These are phyloP conservation scores for Drosophila sechellia DNA, from an alignment of 1,140 invertebrate species.

Conservation along the genomic window DNA sequence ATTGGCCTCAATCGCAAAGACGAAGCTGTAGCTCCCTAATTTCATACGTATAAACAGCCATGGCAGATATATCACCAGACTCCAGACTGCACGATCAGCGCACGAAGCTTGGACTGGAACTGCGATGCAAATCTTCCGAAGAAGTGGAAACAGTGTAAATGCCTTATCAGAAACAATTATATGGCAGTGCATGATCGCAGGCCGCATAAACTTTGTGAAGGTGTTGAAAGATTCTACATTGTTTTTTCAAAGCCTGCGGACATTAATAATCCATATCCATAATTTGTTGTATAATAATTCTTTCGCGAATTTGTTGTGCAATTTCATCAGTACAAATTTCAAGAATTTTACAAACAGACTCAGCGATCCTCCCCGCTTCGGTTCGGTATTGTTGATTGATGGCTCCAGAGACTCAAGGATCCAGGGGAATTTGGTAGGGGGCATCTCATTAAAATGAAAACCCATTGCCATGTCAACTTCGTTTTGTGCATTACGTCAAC, in stretches of 20 bases:
- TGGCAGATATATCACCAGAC: constrained; percentile 74
- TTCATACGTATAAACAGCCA: constrained; percentile 74
- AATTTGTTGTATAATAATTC: constrained; percentile 47
- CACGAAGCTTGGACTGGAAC: constrained; percentile 28
- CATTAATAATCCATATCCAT: too few species aligned
- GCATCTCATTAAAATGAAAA: constrained; percentile 58
- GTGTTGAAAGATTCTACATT: constrained; percentile 68
- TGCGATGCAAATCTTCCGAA: constrained; percentile 9
- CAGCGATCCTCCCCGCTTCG: constrained; percentile 36
- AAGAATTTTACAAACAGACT: constrained; percentile 39
- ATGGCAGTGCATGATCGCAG: constrained; percentile 18
- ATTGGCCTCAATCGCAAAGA: constrained; percentile 24
- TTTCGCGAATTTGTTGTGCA: constrained; percentile 75
- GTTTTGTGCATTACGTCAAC: constrained; percentile 71
- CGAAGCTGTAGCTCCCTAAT: constrained; percentile 56
- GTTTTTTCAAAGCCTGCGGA: constrained; percentile 25
- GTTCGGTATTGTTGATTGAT: constrained; percentile 63
- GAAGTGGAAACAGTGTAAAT: constrained; percentile 17
- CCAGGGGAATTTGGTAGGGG: constrained; percentile 20
- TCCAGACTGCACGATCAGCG: constrained; percentile 27
- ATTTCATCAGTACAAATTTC: constrained; percentile 71
- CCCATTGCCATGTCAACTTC: constrained; percentile 69
- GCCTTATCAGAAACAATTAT: constrained; percentile 76
- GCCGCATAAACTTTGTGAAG: constrained; percentile 71
- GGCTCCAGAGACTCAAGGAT: constrained; percentile 19